Conservation (phyloP, 2,888 invertebrate species). For the Agriotes lineatus region DNA sequence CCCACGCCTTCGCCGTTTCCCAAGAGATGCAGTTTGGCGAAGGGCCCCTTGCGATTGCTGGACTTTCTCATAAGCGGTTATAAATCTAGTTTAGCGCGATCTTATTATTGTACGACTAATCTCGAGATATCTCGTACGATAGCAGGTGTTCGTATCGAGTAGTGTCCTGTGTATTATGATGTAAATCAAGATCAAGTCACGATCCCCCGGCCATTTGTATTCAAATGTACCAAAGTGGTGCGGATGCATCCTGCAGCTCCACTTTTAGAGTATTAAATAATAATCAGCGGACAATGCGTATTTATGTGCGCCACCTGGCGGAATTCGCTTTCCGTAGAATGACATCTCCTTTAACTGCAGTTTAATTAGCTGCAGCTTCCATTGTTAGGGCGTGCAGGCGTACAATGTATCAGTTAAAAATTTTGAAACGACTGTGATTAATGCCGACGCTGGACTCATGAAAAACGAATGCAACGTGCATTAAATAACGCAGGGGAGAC, state of each 20-base stretch:
- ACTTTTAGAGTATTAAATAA: slow-evolving; percentile 32
- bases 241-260: slow-evolving; percentile 28
- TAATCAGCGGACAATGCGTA: slow-evolving; percentile 33
- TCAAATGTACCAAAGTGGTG: slow-evolving; percentile 33
- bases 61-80: slow-evolving; percentile 21
- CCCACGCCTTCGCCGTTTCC: slow-evolving; percentile 13
- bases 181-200: slow-evolving; percentile 48
- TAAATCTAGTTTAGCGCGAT: slow-evolving; percentile 39
- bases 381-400: slow-evolving; percentile 4
- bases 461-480: slow-evolving; percentile 37
- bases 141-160: slow-evolving; percentile 47
- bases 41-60: slow-evolving; percentile 18
- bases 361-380: slow-evolving; percentile 21
- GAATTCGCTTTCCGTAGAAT: not conserved
- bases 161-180: slow-evolving; percentile 44
- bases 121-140: slow-evolving; percentile 31
- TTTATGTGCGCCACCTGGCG: slow-evolving; percentile 25
- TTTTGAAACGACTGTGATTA: slow-evolving; percentile 24
- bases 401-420: slow-evolving; percentile 32
- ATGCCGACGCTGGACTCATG: slow-evolving; percentile 24
- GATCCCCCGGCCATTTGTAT: slow-evolving; percentile 44
- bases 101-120: slow-evolving; percentile 39
- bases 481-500: slow-evolving; percentile 44
- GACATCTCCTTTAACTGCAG: not conserved
- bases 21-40: not conserved